These are phyloP conservation scores for Agapornis canus DNA, from an alignment of 2,797 vertebrate species.

Conservation along the genomic window DNA sequence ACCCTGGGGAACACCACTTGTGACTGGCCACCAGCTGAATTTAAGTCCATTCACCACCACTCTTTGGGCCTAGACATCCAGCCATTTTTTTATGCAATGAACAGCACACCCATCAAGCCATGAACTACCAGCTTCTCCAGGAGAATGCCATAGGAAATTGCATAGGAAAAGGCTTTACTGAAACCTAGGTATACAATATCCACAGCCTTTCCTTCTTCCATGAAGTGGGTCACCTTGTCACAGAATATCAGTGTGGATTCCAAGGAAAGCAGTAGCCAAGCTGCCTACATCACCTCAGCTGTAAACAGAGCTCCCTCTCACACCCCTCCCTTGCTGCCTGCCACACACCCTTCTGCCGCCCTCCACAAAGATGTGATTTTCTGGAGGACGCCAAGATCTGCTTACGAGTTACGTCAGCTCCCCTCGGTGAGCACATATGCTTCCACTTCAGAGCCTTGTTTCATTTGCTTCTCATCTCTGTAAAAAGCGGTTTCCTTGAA, in stretches of 20 bases:
- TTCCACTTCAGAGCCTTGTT: constrained; percentile 50
- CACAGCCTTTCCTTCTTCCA: neutral
- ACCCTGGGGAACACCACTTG: neutral
- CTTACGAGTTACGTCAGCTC: constrained; percentile 40
- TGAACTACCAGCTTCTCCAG: neutral
- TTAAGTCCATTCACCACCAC: neutral
- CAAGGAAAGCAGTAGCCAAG: neutral
- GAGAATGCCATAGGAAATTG: neutral
- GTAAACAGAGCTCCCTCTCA: neutral
- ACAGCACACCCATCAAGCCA: neutral
- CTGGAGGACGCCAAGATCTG: neutral
- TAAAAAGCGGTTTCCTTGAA: constrained; percentile 47
- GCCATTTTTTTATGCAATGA: neutral
- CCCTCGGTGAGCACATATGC: constrained; percentile 24
- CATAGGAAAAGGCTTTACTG: neutral
- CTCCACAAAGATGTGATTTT: neutral
- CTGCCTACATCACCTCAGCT: neutral
- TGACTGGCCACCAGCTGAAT: neutral
- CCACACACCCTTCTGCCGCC: constrained; percentile 1
- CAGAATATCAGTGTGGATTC: neutral
- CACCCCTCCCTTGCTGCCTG: neutral
- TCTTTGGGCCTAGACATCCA: neutral
- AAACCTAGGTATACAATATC: neutral
- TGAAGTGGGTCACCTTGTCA: neutral
- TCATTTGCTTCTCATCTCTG: constrained; percentile 15